Percentiles rank a stretch among this genome's conserved stretches.
These are phyloP conservation scores for Aphelocoma coerulescens DNA, from an alignment of 2,113 vertebrate species.

Conservation along the genomic window DNA sequence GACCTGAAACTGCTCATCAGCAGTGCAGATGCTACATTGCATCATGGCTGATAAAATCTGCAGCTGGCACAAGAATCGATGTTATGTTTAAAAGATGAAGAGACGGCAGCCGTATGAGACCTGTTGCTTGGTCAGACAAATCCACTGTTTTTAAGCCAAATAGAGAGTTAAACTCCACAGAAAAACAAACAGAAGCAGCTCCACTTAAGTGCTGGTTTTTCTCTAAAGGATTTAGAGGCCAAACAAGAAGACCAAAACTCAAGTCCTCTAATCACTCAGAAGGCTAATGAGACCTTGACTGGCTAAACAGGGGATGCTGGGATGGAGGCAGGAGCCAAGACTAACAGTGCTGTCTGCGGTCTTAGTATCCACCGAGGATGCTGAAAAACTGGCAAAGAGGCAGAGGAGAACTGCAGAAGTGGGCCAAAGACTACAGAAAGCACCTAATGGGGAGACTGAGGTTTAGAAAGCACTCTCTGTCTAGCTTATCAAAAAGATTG, in stretches of 20 bases:
- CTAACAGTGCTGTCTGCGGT: not conserved
- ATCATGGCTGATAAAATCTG: not conserved
- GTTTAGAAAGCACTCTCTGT: not conserved
- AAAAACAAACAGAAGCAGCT: not conserved
- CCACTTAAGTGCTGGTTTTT: not conserved
- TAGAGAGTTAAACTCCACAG: not conserved
- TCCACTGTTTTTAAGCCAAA: not conserved
- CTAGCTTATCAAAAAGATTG: not conserved
- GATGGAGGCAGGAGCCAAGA: accelerated
- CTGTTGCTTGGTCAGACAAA: not conserved
- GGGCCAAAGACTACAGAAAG: not conserved
- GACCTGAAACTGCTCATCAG: not conserved
- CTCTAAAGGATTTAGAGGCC: not conserved
- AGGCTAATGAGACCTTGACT: not conserved
- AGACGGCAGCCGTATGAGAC: not conserved
- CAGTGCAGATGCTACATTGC: not conserved
- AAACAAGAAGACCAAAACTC: not conserved
- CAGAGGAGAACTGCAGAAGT: not conserved
- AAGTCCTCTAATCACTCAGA: not conserved
- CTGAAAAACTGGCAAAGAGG: not conserved
- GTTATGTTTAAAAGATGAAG: not conserved
- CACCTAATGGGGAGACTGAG: not conserved
- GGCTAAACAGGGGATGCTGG: not conserved
- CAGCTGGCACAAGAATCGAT: not conserved
- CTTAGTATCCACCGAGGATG: not conserved